Base-by-base conservation (phyloP, 1,140 invertebrate genomes). In the Batillaria attramentaria region DNA sequence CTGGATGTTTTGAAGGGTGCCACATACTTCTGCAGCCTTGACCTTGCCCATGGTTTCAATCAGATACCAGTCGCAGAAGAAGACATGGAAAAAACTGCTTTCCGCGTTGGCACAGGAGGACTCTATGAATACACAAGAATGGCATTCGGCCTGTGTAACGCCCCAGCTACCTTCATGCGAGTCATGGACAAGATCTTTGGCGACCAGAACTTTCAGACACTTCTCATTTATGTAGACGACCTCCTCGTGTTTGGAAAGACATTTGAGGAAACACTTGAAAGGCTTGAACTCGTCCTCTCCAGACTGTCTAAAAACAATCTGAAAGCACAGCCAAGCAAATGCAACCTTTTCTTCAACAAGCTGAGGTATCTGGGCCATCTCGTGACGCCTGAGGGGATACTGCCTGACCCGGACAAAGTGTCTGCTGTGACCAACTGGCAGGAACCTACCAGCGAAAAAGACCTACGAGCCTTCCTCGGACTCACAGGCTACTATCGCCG, bases 391-490 rank as follows among this genome's bases (percentile, higher is more conserved):
- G 46, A 80, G n/a, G 81, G 81, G 18, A 81, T 92, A 28, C 72
- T 84, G 39, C 88, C 90, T 57, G 86, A 87, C 83, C 85, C 88
- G 8, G 81, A 83, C 20, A 92, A 93, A 74, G 83, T 91, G 1
- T 75, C 83, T 69, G 86, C 89, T 8, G 88, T 92, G n/a, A 31
- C 70, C 37, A 78, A 83, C 20, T 87, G 81, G 78, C 80, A 84
- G 28, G 41, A 18, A 18, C 82, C 84, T 41, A 85, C 74, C 62
- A 89, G 78, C 75, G 74, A 84, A 6, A 87, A 88, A 60, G 87
- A 92, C 57, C 41, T 93, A 0, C 80, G 89, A 54, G 39, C 84
- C 20, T 92, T 93, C 79, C 42, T 93, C 3, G 92, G 92, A 0
- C 80, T 93, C 31, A 77, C 88, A 68, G 86, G 88, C 66, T 92